phyloP scores from a whole-genome alignment of 2,888 invertebrate species.

The Acholoe squamosa region DNA sequence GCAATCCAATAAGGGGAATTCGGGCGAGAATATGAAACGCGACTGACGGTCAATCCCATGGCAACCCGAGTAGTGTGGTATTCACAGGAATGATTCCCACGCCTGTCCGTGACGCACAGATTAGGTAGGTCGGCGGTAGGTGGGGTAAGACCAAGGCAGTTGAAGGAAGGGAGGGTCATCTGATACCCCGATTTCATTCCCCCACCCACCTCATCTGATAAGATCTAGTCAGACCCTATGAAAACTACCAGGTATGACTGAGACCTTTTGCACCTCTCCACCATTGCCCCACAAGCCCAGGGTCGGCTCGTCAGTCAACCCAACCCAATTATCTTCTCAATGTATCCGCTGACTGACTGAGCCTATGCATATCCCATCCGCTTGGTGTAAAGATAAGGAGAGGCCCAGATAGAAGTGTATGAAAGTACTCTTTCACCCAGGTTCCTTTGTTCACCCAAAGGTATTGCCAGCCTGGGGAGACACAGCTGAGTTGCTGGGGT shows the following conservation, averaged over 20 bases:
- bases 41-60: slow-evolving; percentile 41
- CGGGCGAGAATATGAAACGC: slow-evolving; percentile 26
- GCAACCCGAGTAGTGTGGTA: slow-evolving; percentile 14
- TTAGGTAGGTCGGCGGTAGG: not conserved
- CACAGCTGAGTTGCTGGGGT: not conserved
- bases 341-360: not conserved
- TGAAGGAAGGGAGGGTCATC: slow-evolving; percentile 21
- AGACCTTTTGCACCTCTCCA: not conserved
- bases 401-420: not conserved
- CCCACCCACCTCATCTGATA: slow-evolving; percentile 18
- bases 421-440: not conserved
- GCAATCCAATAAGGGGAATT: slow-evolving; percentile 57
- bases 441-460: not conserved
- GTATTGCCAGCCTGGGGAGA: not conserved
- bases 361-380: slow-evolving; percentile 1
- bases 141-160: not conserved
- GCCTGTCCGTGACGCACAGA: not conserved
- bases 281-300: slow-evolving; percentile 10
- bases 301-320: not conserved
- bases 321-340: slow-evolving; percentile 59
- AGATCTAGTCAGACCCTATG: slow-evolving; percentile 3
- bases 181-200: not conserved
- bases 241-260: slow-evolving; percentile 56
- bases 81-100: slow-evolving; percentile 47
- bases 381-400: slow-evolving; percentile 3